phyloP scores from a whole-genome alignment of 2,888 invertebrate genomes.

The Beris morrisii region DNA sequence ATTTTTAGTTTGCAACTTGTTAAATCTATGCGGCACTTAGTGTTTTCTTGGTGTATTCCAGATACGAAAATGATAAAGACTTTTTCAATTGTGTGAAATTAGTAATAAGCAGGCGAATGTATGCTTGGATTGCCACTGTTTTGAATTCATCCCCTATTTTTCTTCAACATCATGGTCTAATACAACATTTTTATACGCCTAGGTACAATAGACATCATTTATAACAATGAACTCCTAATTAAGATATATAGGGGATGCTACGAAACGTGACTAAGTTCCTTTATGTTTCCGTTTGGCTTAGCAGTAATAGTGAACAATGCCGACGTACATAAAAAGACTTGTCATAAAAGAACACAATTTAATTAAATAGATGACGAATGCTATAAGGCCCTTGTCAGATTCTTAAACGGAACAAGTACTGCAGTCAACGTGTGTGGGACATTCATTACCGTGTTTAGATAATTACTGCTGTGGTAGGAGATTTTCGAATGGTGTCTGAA shows the following conservation, averaged over 20 bases:
- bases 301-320: constrained; percentile 11
- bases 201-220: constrained; percentile 29
- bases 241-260: constrained; percentile 30
- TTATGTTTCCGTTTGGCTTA: constrained; percentile 18
- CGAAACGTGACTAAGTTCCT: constrained; percentile 28
- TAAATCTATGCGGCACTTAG: too few relatives aligned
- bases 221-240: constrained; percentile 32
- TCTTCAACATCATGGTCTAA: too few relatives aligned
- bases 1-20: too few relatives aligned
- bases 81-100: too few relatives aligned
- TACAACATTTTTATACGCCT: too few relatives aligned
- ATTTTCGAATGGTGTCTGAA: background rate
- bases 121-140: too few relatives aligned
- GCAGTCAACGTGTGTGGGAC: too few relatives aligned
- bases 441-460: too few relatives aligned
- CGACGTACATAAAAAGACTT: constrained; percentile 27
- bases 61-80: too few relatives aligned
- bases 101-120: too few relatives aligned
- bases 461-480: background rate
- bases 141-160: too few relatives aligned
- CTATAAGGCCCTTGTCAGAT: constrained; percentile 2
- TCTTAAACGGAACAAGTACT: background rate
- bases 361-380: constrained; percentile 30
- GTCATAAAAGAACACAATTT: constrained; percentile 30
- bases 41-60: too few relatives aligned